phyloP scores from a whole-genome alignment of 2,113 vertebrate genomes.

The Hystrix cristata region DNA sequence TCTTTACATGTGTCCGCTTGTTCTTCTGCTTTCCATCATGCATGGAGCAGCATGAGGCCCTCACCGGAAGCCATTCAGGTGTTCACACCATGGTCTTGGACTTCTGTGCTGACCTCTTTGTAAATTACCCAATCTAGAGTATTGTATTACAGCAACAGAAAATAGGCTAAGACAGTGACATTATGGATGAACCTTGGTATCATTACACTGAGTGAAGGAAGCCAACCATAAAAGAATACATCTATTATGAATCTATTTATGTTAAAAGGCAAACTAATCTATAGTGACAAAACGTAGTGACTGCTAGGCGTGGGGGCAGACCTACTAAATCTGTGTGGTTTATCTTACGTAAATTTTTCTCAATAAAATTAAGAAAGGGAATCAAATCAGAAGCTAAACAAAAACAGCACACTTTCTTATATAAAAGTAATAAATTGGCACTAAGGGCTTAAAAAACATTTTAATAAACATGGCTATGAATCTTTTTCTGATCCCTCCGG shows the following conservation, averaged over 20 bases:
- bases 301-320: neutral
- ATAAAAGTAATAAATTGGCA: neutral
- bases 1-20: neutral
- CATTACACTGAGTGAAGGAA: neutral
- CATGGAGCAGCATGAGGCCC: neutral
- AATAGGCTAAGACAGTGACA: neutral
- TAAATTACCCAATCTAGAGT: neutral
- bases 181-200: neutral
- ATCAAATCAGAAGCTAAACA: neutral
- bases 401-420: neutral
- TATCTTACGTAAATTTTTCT: conserved; percentile 49
- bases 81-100: neutral
- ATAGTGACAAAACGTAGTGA: neutral
- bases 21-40: neutral
- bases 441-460: neutral
- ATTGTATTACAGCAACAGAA: neutral
- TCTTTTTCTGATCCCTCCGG: neutral
- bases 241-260: neutral
- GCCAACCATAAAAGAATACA: neutral
- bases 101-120: neutral
- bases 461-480: neutral
- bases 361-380: neutral
- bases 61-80: neutral
- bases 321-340: neutral
- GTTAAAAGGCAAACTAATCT: neutral